Evolutionary conservation across 1,140 invertebrate genomes (phyloP).

Genomic region (Ridgeia piscesae): DNA sequence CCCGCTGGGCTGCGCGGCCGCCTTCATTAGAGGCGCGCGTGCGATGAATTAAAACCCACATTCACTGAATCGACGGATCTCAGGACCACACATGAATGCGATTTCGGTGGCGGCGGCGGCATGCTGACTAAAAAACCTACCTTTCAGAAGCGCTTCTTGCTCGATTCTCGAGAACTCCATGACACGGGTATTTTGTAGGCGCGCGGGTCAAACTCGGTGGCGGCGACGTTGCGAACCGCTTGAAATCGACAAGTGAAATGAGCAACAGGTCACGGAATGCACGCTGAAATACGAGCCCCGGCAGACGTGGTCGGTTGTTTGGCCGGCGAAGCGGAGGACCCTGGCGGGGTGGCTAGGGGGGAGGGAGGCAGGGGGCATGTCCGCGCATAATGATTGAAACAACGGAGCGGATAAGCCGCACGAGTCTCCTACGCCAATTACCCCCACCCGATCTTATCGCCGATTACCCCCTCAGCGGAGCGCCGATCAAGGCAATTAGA

Average conservation of each 20-base stretch:
- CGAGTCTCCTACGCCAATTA: neutral
- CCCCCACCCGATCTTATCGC: neutral
- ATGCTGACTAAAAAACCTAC: neutral
- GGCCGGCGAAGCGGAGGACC: no score
- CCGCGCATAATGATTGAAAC: slow-evolving; percentile 4
- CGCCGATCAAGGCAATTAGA: neutral
- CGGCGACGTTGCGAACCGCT: neutral
- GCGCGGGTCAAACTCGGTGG: neutral
- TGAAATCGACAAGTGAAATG: neutral
- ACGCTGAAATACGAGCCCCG: neutral
- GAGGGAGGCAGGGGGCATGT: neutral
- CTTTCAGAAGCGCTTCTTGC: slow-evolving; percentile 16
- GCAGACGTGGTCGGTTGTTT: neutral
- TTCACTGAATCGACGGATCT: neutral
- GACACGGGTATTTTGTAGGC: neutral
- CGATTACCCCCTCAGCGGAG: neutral
- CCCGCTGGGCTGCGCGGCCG: neutral
- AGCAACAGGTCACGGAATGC: neutral
- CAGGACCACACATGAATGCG: neutral
- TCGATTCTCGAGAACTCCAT: slow-evolving; percentile 19
- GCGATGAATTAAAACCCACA: neutral
- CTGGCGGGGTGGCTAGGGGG: neutral
- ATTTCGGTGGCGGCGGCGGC: no score
- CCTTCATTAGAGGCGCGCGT: neutral
- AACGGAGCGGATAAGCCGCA: neutral